Conservation (phyloP, 1,140 invertebrate genomes). For the Brachionus paranguensis region DNA sequence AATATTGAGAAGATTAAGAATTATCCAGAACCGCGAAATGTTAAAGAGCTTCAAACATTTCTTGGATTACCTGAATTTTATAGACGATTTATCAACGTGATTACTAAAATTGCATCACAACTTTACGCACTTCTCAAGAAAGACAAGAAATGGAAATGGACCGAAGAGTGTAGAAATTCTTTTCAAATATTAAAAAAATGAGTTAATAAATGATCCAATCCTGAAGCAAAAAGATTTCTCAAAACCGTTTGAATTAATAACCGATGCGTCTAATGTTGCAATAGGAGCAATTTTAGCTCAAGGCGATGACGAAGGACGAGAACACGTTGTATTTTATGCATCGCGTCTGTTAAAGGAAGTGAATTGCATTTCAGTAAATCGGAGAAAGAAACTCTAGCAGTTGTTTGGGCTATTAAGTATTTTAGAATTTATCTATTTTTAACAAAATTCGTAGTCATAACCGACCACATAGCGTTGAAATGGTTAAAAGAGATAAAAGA, state of each 20-base stretch:
- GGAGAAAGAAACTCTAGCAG: constrained; percentile 58
- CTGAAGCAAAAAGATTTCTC: constrained; percentile 45
- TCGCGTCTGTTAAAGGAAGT: constrained; percentile 49
- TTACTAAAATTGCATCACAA: constrained; percentile 44
- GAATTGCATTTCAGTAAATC: constrained; percentile 56
- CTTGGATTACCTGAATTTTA: constrained; percentile 46
- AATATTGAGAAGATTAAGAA: constrained; percentile 14
- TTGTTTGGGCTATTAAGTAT: too few relatives aligned
- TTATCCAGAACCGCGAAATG: constrained; percentile 26
- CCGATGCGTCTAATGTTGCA: too few relatives aligned
- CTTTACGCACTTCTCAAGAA: constrained; percentile 53
- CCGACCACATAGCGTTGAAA: too few relatives aligned
- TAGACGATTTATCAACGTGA: constrained; percentile 43
- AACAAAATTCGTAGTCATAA: constrained; percentile 56
- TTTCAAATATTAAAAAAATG: not conserved
- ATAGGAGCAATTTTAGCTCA: too few relatives aligned
- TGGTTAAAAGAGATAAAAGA: too few relatives aligned
- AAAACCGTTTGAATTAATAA: too few relatives aligned
- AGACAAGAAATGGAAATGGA: constrained; percentile 44
- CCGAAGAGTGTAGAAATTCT: constrained; percentile 31
- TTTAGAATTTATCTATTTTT: constrained; percentile 58
- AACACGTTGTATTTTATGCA: constrained; percentile 43
- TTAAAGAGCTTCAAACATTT: too few relatives aligned
- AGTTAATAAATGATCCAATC: constrained; percentile 40
- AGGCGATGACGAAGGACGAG: not conserved